A percentile compares a stretch with the other conserved stretches of the same genome.
phyloP scores from a whole-genome alignment of 2,888 invertebrate genomes.

The Apamea epomidion region DNA sequence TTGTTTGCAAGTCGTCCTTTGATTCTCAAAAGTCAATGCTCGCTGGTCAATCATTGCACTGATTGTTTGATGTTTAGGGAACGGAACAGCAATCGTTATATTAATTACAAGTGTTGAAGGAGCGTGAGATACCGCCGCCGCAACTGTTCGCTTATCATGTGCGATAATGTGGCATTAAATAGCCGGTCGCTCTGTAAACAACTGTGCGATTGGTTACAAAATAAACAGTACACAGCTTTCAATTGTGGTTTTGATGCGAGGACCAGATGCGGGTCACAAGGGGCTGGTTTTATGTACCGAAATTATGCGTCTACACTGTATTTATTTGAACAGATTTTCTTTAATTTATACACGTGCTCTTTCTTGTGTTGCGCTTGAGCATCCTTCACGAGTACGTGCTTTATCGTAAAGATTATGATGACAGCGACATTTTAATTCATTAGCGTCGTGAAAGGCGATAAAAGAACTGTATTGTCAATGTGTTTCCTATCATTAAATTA shows the following conservation, averaged over 20 bases:
- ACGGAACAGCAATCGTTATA: conserved; percentile 47
- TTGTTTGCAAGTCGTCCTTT: neutral
- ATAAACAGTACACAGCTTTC: conserved; percentile 57
- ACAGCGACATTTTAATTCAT: conserved; percentile 5
- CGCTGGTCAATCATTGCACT: conserved; percentile 18
- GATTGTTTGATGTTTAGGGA: conserved; percentile 39
- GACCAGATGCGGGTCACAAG: conserved; percentile 34
- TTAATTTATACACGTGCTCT: conserved; percentile 40
- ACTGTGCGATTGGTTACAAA: conserved; percentile 60
- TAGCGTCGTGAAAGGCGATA: conserved; percentile 10
- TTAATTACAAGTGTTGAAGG: conserved; percentile 64
- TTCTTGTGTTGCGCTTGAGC: conserved; percentile 19
- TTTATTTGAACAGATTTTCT: conserved; percentile 26
- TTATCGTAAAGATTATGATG: conserved; percentile 33
- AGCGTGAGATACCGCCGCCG: conserved; percentile 67
- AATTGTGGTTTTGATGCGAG: conserved; percentile 42
- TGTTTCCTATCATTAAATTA: conserved; percentile 24
- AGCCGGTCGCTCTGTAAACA: conserved; percentile 63
- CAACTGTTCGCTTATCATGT: conserved; percentile 63
- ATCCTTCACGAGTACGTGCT: conserved; percentile 37
- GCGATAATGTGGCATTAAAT: conserved; percentile 64
- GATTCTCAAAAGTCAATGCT: conserved; percentile 10
- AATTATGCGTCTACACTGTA: conserved; percentile 5
- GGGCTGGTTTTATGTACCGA: conserved; percentile 1
- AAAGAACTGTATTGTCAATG: conserved; percentile 8